Percentiles rank a stretch among this genome's conserved stretches.
These are phyloP conservation scores for Oxygymnocypris stewartii DNA, from an alignment of 2,113 vertebrate genomes.

Conservation along the genomic window DNA sequence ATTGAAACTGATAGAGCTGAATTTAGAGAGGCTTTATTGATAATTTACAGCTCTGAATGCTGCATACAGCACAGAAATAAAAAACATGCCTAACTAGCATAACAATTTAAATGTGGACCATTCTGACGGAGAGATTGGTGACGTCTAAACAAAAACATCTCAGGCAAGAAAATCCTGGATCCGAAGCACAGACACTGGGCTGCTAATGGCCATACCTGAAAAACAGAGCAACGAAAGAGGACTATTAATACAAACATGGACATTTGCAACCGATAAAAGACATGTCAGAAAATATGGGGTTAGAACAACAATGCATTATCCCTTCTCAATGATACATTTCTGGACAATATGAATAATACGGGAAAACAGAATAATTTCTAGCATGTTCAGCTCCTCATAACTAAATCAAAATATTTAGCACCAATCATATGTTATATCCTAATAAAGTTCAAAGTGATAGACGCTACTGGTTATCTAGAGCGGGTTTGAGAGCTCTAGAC, in stretches of 20 bases:
- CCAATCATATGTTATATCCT: too few species aligned
- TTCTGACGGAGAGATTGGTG: not conserved
- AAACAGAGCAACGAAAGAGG: not conserved
- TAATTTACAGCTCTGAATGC: not conserved
- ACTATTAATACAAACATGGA: not conserved
- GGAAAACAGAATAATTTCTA: not conserved
- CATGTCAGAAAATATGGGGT: not conserved
- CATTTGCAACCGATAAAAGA: not conserved
- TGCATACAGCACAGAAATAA: conserved; percentile 30
- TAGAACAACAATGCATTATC: not conserved
- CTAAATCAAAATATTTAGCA: too few species aligned
- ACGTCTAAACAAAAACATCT: conserved; percentile 2
- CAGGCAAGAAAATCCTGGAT: not conserved
- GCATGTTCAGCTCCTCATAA: too few species aligned
- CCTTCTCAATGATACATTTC: not conserved
- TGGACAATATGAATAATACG: not conserved
- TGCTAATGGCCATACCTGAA: conserved; percentile 50
- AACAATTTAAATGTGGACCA: not conserved
- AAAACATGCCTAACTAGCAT: not conserved
- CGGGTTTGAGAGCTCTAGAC: not conserved
- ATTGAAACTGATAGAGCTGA: not conserved
- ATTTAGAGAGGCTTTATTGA: conserved; percentile 24
- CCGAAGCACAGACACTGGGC: too few species aligned
- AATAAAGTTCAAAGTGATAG: too few species aligned
- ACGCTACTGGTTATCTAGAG: too few species aligned